Evolutionary conservation across 2,113 vertebrate species (phyloP).

Genomic region (Lethenteron reissneri): DNA sequence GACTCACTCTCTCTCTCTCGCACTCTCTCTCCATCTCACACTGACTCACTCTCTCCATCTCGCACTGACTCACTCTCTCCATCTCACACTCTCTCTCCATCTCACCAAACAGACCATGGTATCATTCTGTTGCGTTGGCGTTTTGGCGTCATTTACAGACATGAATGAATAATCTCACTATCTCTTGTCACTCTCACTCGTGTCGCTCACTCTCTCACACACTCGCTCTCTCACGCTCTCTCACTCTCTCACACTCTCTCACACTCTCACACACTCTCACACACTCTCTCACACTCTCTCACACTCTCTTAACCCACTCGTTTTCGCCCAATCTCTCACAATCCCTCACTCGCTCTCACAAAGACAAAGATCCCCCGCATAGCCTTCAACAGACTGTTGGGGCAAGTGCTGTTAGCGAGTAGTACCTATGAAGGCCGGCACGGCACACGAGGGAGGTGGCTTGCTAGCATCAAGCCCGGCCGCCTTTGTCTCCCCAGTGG

Average conservation of each 20-base stretch:
- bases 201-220: not conserved
- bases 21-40: not conserved
- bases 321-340: not conserved
- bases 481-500: not conserved
- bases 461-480: no score
- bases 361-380: no score
- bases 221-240: not conserved
- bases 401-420: no score
- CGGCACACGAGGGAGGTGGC: no score
- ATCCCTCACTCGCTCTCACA: not conserved
- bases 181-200: not conserved
- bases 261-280: not conserved
- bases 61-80: not conserved
- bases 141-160: no score
- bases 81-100: not conserved
- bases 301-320: not conserved
- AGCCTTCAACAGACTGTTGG: no score
- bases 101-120: no score
- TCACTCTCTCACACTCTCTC: not conserved
- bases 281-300: not conserved
- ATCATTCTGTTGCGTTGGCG: no score
- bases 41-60: not conserved
- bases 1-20: not conserved
- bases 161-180: not conserved
- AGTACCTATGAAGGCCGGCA: no score